Conservation (phyloP, 1,140 invertebrate species). For the Hypothenemus hampei region DNA sequence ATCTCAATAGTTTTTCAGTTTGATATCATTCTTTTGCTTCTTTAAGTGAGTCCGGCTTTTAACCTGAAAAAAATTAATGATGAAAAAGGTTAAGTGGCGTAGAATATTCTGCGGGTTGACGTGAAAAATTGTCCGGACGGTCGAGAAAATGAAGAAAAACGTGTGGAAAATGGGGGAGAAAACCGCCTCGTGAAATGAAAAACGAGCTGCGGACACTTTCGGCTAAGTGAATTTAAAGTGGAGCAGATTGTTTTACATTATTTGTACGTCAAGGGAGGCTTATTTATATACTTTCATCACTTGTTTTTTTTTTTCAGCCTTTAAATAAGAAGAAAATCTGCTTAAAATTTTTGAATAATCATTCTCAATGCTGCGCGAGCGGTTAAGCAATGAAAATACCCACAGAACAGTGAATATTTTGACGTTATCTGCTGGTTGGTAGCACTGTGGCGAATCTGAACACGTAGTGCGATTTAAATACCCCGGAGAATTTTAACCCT, state of each 20-base stretch:
- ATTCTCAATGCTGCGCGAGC: too few relatives aligned
- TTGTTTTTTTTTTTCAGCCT: too few relatives aligned
- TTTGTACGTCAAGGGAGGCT: slow-evolving; percentile 20
- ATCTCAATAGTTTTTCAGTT: background rate
- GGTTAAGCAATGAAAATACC: too few relatives aligned
- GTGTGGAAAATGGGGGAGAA: slow-evolving; percentile 16
- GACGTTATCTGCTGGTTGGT: slow-evolving; percentile 29
- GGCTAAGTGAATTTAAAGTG: slow-evolving; percentile 29
- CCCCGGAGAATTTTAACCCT: slow-evolving; percentile 24
- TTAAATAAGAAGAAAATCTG: too few relatives aligned
- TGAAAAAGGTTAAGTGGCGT: background rate
- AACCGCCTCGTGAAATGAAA: slow-evolving; percentile 11
- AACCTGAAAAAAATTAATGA: background rate
- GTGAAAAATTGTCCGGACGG: slow-evolving; percentile 14
- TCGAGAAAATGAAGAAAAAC: slow-evolving; percentile 25
- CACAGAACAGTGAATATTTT: too few relatives aligned
- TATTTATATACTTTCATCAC: background rate
- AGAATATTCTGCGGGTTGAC: background rate
- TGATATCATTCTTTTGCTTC: background rate
- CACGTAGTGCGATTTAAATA: slow-evolving; percentile 31
- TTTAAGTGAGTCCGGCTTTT: background rate
- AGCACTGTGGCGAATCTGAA: slow-evolving; percentile 16
- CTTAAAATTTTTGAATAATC: too few relatives aligned
- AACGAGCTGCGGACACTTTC: slow-evolving; percentile 24
- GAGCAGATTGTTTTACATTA: slow-evolving; percentile 31